Conservation (phyloP, 2,888 invertebrate genomes). For the Dryocosmus kuriphilus region DNA sequence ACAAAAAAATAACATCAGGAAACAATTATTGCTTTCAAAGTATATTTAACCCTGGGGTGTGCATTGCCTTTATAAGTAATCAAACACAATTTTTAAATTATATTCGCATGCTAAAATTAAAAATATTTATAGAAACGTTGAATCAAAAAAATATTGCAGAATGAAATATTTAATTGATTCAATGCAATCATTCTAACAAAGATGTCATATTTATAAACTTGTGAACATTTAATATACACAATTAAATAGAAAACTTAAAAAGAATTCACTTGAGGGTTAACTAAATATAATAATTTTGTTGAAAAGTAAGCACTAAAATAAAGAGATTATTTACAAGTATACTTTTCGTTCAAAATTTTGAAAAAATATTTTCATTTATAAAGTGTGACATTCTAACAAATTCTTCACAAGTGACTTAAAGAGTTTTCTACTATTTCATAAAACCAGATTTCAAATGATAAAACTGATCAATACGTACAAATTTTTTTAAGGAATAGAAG, state of each 20-base stretch:
- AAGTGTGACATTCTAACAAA: background rate
- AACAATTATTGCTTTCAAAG: background rate
- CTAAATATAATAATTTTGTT: background rate
- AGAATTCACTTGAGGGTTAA: conserved; percentile 3
- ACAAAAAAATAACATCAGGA: too few species aligned
- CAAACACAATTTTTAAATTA: background rate
- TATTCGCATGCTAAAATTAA: background rate
- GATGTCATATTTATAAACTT: conserved; percentile 15
- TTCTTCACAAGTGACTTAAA: conserved; percentile 28
- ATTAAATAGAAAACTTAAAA: background rate
- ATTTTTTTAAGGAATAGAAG: background rate
- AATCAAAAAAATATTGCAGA: background rate
- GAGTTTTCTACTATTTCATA: conserved; percentile 23
- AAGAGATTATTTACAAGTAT: conserved; percentile 1
- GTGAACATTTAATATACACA: background rate
- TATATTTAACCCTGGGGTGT: conserved; percentile 22
- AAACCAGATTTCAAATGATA: background rate
- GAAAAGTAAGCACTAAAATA: background rate
- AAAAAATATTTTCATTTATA: background rate
- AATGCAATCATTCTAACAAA: background rate
- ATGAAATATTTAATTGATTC: background rate
- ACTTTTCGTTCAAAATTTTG: background rate
- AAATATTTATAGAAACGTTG: background rate
- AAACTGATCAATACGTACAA: conserved; percentile 6
- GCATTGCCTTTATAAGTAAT: background rate